A percentile compares a stretch with the other conserved stretches of the same genome.
phyloP scores from a whole-genome alignment of 2,797 vertebrate species.

The Pseudopleuronectes americanus region DNA sequence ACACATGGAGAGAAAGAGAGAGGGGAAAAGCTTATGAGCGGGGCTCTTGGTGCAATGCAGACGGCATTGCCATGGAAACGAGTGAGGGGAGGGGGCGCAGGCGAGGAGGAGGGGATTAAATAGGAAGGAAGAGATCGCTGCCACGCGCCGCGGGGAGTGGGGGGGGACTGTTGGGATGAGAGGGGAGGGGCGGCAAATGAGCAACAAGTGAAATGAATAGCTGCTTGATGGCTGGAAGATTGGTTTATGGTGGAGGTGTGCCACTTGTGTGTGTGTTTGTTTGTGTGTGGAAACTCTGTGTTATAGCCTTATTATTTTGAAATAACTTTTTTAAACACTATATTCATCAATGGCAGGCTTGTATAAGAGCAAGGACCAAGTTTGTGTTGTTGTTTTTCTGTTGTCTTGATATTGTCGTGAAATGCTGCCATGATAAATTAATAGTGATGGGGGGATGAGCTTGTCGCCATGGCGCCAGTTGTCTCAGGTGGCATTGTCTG shows the following conservation, averaged over 20 bases:
- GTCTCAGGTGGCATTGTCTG: slow-evolving; percentile 79
- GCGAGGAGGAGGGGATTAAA: slow-evolving; percentile 77
- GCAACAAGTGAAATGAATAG: slow-evolving; percentile 59
- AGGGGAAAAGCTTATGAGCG: slow-evolving; percentile 64
- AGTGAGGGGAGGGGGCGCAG: slow-evolving; percentile 71
- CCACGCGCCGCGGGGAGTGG: slow-evolving; percentile 41
- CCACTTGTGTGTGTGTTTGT: slow-evolving; percentile 7
- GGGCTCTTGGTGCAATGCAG: slow-evolving; percentile 90
- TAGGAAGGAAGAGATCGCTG: slow-evolving; percentile 76
- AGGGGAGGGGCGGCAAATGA: slow-evolving; percentile 45
- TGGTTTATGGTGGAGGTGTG: not conserved
- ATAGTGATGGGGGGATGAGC: slow-evolving; percentile 39
- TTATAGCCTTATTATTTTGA: not conserved
- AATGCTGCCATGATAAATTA: slow-evolving; percentile 26
- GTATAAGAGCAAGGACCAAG: not conserved
- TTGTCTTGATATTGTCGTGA: not conserved
- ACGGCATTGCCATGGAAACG: slow-evolving; percentile 90
- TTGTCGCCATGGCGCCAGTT: slow-evolving; percentile 66
- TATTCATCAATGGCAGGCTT: not conserved
- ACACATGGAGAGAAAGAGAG: slow-evolving; percentile 31
- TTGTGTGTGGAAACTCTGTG: too few relatives aligned
- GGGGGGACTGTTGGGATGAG: slow-evolving; percentile 33
- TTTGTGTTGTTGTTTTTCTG: slow-evolving; percentile 9
- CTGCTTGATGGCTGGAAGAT: slow-evolving; percentile 29
- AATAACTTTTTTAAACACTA: not conserved